Conservation (phyloP, 23 tunicate genomes). For the Trididemnum clinides region DNA sequence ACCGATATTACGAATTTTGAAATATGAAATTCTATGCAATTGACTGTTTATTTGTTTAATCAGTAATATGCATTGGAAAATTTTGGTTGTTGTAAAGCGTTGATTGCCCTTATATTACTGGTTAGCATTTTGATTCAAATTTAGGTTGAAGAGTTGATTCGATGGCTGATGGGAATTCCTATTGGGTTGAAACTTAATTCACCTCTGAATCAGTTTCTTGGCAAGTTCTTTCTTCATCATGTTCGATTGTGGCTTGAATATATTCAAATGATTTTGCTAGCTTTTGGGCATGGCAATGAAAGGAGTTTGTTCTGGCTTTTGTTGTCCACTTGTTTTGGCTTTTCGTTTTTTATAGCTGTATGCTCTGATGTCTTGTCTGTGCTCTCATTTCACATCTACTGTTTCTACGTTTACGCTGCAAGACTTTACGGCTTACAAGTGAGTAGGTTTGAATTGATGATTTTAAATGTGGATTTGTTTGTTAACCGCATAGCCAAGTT, state of each 20-base stretch:
- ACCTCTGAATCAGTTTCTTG: conserved; percentile 85
- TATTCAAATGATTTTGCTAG: conserved; percentile 39
- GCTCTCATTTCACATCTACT: conserved; percentile 76
- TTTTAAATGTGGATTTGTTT: too few species aligned
- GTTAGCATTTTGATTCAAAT: background rate
- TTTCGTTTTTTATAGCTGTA: conserved; percentile 58
- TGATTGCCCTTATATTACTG: background rate
- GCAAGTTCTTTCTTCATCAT: conserved; percentile 88
- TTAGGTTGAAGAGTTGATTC: conserved; percentile 71
- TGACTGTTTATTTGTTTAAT: too few species aligned
- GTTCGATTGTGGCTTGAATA: conserved; percentile 87
- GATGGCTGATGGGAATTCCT: conserved; percentile 93
- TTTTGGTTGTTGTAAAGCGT: background rate
- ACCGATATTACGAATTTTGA: too few species aligned
- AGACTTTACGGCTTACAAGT: conserved; percentile 85
- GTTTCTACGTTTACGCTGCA: conserved; percentile 91
- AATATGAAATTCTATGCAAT: too few species aligned
- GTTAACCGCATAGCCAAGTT: too few species aligned
- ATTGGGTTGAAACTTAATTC: conserved; percentile 83
- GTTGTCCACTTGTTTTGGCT: conserved; percentile 54
- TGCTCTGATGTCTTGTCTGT: conserved; percentile 59
- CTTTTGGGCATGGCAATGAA: conserved; percentile 6
- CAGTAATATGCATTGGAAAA: too few species aligned
- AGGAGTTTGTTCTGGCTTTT: conserved; percentile 42
- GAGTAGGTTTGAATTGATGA: too few species aligned